These are phyloP conservation scores for Drosophila arizonae DNA, from an alignment of 1,140 invertebrate genomes.

Conservation along the genomic window DNA sequence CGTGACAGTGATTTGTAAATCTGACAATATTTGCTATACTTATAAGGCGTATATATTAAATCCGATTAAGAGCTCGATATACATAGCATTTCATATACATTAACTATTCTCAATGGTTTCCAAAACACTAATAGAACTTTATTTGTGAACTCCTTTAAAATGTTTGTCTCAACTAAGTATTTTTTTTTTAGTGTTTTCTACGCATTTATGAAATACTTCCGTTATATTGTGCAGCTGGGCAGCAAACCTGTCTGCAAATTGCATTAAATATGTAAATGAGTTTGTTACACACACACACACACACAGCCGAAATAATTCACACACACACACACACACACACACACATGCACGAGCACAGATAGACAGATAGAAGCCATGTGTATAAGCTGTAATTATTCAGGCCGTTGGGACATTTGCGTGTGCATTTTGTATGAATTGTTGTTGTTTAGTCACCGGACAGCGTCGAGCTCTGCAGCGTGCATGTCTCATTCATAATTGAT, in stretches of 20 bases:
- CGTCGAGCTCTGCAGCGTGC: constrained; percentile 47
- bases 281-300: constrained; percentile 34
- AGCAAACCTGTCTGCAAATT: constrained; percentile 65
- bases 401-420: constrained; percentile 65
- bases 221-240: constrained; percentile 59
- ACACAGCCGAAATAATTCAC: constrained; percentile 2
- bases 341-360: constrained; percentile 3
- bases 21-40: neutral
- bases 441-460: constrained; percentile 31
- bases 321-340: neutral
- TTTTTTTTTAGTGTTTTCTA: neutral
- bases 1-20: constrained; percentile 46
- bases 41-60: constrained; percentile 33
- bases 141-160: too few relatives aligned
- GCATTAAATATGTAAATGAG: constrained; percentile 81
- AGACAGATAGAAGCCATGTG: constrained; percentile 10
- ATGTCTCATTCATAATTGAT: constrained; percentile 74
- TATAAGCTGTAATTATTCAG: constrained; percentile 64
- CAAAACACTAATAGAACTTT: too few relatives aligned
- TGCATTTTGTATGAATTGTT: constrained; percentile 65
- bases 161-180: neutral
- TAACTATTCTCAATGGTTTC: too few relatives aligned
- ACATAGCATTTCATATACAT: neutral
- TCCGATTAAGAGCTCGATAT: constrained; percentile 38
- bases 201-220: constrained; percentile 53